These are phyloP conservation scores for Philereme vetulata DNA, from an alignment of 2,888 invertebrate genomes.

Conservation along the genomic window DNA sequence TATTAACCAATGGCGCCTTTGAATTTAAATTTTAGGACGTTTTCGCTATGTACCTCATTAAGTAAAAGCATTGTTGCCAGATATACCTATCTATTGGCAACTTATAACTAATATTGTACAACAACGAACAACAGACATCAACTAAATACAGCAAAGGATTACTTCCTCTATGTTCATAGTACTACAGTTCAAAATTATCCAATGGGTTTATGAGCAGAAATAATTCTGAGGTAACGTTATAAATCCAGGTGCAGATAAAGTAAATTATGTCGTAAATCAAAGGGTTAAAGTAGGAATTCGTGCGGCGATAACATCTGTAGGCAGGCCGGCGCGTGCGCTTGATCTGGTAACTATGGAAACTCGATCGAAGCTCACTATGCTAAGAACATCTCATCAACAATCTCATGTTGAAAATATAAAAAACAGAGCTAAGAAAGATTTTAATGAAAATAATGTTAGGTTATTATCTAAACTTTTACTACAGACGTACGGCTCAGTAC, in stretches of 20 bases:
- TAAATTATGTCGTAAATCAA: constrained; percentile 49
- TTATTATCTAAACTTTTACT: too few species aligned
- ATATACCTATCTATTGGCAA: constrained; percentile 24
- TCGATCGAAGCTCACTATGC: constrained; percentile 15
- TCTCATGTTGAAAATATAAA: too few species aligned
- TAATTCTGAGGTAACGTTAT: constrained; percentile 35
- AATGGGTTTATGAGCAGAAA: constrained; percentile 18
- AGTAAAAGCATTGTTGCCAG: constrained; percentile 32
- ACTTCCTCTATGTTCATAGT: constrained; percentile 5
- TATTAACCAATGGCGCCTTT: too few species aligned
- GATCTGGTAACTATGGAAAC: constrained; percentile 26
- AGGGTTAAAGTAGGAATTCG: constrained; percentile 44
- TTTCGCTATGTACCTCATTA: too few species aligned
- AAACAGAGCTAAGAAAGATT: too few species aligned
- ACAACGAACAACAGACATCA: constrained; percentile 18
- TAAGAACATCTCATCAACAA: constrained; percentile 12
- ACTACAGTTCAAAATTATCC: constrained; percentile 3
- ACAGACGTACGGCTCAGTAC: too few species aligned
- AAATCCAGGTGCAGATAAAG: constrained; percentile 35
- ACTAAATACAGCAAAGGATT: constrained; percentile 3
- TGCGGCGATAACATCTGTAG: constrained; percentile 40
- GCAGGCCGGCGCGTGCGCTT: constrained; percentile 44
- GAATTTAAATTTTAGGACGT: too few species aligned
- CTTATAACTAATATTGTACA: constrained; percentile 11
- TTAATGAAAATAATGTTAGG: too few species aligned